A percentile compares a stretch with the other conserved stretches of the same genome.
These are phyloP conservation scores for Eristalinus aeneus DNA, from an alignment of 2,888 invertebrate genomes.

Conservation along the genomic window DNA sequence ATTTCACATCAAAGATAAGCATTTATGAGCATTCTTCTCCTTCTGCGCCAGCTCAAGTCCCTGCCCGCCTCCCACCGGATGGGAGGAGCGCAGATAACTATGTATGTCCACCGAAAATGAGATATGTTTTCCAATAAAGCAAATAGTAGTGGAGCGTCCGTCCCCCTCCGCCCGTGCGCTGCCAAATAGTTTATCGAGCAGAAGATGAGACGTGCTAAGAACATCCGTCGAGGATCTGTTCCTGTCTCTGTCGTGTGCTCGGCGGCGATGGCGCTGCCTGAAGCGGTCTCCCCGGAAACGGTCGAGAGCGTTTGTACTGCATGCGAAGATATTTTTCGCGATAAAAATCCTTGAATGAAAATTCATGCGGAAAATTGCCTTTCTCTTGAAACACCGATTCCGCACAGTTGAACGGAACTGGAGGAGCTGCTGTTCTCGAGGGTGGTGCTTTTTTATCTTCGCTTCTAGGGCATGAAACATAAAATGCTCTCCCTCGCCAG, in stretches of 20 bases:
- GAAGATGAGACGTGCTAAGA: slow-evolving; percentile 16
- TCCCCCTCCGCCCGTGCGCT: neutral
- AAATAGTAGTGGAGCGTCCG: slow-evolving; percentile 48
- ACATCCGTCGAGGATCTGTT: neutral
- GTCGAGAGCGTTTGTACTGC: slow-evolving; percentile 60
- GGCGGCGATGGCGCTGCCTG: too few relatives aligned
- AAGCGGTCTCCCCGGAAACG: slow-evolving; percentile 8
- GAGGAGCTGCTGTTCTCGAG: neutral
- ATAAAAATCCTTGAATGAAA: slow-evolving; percentile 58
- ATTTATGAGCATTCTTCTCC: slow-evolving; percentile 54
- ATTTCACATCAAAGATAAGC: slow-evolving; percentile 68
- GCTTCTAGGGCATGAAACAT: slow-evolving; percentile 17
- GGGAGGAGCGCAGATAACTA: neutral
- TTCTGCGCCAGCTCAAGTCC: neutral
- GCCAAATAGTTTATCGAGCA: slow-evolving; percentile 51
- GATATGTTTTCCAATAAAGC: slow-evolving; percentile 63
- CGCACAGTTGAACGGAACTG: slow-evolving; percentile 19
- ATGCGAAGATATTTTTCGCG: slow-evolving; percentile 62
- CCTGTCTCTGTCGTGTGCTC: neutral
- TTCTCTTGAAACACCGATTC: slow-evolving; percentile 41
- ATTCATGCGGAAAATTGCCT: slow-evolving; percentile 69
- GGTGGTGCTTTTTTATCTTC: slow-evolving; percentile 35
- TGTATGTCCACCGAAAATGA: slow-evolving; percentile 56
- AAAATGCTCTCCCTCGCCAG: neutral
- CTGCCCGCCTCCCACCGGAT: neutral